A percentile compares a stretch with the other conserved stretches of the same genome.
phyloP scores from a whole-genome alignment of 2,113 vertebrate species.

The Lophochroa leadbeateri region DNA sequence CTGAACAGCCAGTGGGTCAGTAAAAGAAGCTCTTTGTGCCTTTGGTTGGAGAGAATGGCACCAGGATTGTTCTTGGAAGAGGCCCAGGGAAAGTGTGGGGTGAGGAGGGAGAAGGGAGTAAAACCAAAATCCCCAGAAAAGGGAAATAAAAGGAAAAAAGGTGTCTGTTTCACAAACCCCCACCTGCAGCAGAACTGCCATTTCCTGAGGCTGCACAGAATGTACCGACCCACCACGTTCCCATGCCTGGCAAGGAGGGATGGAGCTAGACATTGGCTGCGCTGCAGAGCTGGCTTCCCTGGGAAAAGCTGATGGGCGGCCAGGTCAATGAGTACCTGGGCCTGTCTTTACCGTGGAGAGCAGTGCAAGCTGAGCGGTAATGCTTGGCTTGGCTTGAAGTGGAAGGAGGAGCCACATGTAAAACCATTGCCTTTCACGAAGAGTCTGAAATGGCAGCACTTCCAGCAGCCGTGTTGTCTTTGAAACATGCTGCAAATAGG shows the following conservation, averaged over 20 bases:
- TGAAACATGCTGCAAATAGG: neutral
- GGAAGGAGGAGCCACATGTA: neutral
- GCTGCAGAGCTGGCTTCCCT: neutral
- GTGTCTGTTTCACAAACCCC: neutral
- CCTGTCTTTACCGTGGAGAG: neutral
- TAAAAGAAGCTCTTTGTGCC: conserved; percentile 66
- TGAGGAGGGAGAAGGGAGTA: conserved; percentile 9
- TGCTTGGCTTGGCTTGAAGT: neutral
- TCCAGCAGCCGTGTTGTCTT: neutral
- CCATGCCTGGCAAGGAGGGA: neutral
- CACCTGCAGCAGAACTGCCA: neutral
- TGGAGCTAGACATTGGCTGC: neutral
- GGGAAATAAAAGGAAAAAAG: neutral
- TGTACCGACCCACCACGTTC: neutral
- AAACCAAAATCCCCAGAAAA: neutral
- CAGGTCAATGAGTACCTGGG: neutral
- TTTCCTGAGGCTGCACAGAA: conserved; percentile 19
- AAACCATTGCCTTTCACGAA: neutral
- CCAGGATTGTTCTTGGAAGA: conserved; percentile 41
- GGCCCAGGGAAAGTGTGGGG: conserved; percentile 46
- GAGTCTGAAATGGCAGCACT: neutral
- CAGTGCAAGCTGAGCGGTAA: neutral
- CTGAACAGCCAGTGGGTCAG: neutral
- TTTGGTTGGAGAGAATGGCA: conserved; percentile 50
- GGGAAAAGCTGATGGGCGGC: neutral